Conservation (phyloP, 2,113 vertebrate species). For the Xenus cinereus region DNA sequence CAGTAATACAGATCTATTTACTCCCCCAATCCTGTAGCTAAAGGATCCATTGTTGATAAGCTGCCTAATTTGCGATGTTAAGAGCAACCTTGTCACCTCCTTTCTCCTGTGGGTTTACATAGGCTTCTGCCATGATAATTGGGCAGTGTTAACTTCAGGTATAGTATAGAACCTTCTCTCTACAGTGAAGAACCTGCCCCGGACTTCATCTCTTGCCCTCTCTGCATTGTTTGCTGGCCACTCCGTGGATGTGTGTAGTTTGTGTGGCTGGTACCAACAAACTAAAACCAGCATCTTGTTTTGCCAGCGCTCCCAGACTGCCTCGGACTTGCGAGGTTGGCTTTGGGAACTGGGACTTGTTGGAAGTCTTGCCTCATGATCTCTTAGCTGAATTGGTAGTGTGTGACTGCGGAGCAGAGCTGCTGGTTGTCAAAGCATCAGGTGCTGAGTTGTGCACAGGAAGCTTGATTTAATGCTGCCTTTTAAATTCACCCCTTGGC, state of each 20-base stretch:
- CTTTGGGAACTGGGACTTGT: neutral
- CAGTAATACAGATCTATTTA: neutral
- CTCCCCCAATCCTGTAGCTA: too few species aligned
- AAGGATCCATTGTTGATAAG: neutral
- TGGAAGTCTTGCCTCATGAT: neutral
- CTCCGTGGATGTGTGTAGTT: neutral
- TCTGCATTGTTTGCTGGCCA: neutral
- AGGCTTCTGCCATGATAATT: neutral
- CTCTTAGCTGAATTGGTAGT: neutral
- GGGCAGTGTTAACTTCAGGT: neutral
- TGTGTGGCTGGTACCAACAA: neutral
- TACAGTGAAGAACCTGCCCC: neutral
- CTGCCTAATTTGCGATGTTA: neutral
- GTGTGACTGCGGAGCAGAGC: neutral
- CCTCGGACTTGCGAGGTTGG: neutral
- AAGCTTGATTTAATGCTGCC: neutral
- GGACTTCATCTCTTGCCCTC: neutral
- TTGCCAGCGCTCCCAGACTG: neutral
- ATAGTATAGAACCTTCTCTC: neutral
- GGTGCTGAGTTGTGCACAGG: neutral
- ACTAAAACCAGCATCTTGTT: neutral
- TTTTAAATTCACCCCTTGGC: neutral
- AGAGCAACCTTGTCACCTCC: neutral
- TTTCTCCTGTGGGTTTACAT: neutral
- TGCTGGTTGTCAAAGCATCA: neutral